Evolutionary conservation across 1,140 invertebrate species (phyloP).

Genomic region (Sycophila sp.): DNA sequence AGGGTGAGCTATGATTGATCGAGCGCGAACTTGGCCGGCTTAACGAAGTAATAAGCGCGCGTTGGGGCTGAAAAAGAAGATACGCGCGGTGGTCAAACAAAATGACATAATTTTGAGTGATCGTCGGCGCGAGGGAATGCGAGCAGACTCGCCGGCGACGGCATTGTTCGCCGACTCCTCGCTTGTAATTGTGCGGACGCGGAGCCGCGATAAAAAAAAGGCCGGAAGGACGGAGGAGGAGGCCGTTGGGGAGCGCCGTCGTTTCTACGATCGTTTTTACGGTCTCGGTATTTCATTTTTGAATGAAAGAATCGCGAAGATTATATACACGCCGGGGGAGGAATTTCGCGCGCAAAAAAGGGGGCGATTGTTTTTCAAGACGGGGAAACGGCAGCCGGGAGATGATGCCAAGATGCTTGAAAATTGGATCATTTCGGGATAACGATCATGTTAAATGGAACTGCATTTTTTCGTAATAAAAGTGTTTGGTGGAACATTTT

Average conservation of each 20-base stretch:
- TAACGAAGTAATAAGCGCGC: background rate
- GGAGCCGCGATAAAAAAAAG: background rate
- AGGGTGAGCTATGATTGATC: conserved; percentile 30
- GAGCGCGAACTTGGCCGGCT: background rate
- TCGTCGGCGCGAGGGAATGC: background rate
- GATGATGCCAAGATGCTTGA: no score
- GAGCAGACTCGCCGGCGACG: background rate
- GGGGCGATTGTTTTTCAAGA: no score
- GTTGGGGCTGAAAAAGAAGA: background rate
- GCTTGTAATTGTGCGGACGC: background rate
- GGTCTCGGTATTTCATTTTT: background rate
- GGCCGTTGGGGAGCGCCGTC: no score
- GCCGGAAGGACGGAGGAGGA: background rate
- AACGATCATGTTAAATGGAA: no score
- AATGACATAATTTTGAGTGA: conserved; percentile 27
- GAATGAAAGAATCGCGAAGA: no score
- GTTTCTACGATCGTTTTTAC: no score
- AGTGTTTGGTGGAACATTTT: no score
- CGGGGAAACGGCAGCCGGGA: background rate
- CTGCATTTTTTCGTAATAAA: no score
- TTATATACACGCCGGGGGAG: no score
- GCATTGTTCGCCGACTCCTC: conserved; percentile 1
- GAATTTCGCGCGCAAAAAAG: no score
- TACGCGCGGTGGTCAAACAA: background rate
- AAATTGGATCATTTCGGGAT: no score